Base-by-base conservation (phyloP, 2,888 invertebrate species). In the Ptychoptera contaminata region DNA sequence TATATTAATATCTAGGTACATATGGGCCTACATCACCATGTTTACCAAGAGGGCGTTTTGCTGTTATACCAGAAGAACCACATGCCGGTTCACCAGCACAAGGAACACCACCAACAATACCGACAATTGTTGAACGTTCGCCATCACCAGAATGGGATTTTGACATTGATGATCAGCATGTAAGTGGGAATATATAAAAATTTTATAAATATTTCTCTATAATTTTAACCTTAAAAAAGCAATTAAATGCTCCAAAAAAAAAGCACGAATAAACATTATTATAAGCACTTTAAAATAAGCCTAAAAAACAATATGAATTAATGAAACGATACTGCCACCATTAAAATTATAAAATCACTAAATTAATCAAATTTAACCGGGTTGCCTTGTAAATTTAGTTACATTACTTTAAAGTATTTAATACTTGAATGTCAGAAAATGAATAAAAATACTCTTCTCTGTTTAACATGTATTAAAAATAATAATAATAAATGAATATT, bases 11-110 rank as follows among this genome's bases (percentile, higher is more conserved):
- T 55, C 2, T 50, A 65, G 65, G 59, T 44, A 65, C 62, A 53
- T 65, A 65, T 58, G 65, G 65, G 48, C 52, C 53, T 29, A 62
- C 64, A 51, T 66, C 66, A 14, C 66, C 66, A 35, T 58, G 65
- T 49, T 48, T 66, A 45, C 65, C 64, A 51, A 57, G 66, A 43
- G 66, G 66, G 41, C 58, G 66, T 43, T 66, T 66, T 49, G 65
- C 66, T 52, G 66, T 66, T 48, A 66, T 66, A 53, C 66, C 66
- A 38, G 66, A 66, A 48, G 72, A 72, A 53, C 70, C 70, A 37
- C 52, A 43, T 54, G 58, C 16, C 47, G 60, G 60, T 46, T 60
- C 63, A 37, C 63, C 64, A 7, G 60, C 63, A 40, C 62, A 63
- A 16, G 54, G 62, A 40, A 52, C 57, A 45, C 58, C 60, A 12